These are phyloP conservation scores for Spilarctia lutea DNA, from an alignment of 2,888 invertebrate species.

Conservation along the genomic window DNA sequence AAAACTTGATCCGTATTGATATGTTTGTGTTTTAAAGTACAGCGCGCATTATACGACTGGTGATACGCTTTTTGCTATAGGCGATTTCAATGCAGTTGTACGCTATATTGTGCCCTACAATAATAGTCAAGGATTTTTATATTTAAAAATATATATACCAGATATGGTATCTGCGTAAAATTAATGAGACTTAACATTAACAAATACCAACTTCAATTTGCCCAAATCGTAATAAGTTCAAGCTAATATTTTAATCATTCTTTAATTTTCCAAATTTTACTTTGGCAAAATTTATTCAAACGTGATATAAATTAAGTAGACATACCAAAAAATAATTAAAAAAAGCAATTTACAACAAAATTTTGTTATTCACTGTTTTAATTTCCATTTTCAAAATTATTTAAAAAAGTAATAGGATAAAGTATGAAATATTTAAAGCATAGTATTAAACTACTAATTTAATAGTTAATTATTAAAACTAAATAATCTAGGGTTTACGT, in stretches of 20 bases:
- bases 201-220: not conserved
- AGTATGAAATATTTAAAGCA: not conserved
- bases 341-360: too few relatives aligned
- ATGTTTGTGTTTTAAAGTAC: constrained; percentile 31
- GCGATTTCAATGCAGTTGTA: not conserved
- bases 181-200: not conserved
- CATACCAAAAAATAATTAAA: too few relatives aligned
- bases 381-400: not conserved
- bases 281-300: too few relatives aligned
- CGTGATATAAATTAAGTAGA: too few relatives aligned
- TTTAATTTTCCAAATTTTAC: too few relatives aligned
- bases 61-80: not conserved
- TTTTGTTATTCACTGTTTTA: not conserved
- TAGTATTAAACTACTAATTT: too few relatives aligned
- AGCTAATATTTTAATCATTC: too few relatives aligned
- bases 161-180: not conserved
- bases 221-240: too few relatives aligned
- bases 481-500: too few relatives aligned
- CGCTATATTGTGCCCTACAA: not conserved
- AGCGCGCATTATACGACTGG: constrained; percentile 18
- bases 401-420: not conserved
- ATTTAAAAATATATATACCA: not conserved
- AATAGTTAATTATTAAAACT: not conserved
- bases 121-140: not conserved
- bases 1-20: constrained; percentile 48